Evolutionary conservation across 2,113 vertebrate genomes (phyloP), one percentile per base, ranked within the genome.

Genomic region (Megaleporinus macrocephalus): DNA sequence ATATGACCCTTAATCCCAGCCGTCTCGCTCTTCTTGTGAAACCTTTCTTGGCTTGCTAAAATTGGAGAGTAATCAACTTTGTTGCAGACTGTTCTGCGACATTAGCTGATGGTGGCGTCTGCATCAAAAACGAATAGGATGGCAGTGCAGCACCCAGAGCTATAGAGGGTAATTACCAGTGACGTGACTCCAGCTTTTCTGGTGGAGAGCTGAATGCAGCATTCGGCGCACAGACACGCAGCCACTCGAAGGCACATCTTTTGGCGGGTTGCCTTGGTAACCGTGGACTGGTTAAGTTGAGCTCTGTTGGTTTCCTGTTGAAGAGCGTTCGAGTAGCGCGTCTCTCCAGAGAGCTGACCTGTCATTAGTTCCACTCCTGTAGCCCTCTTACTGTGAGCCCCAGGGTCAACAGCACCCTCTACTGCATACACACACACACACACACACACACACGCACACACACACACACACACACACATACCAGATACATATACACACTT

Each of bases 261-360:
- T 83, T 81, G 59, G 61, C 72, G 41, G 0, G 91, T 93, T 91
- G 86, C 88, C 88, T n/a, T 74, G 90, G 89, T 84, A 93, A 93
- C 90, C 70, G 76, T 71, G 71, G 41, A 26, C 82, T 89, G 83
- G 41, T 89, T 87, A 88, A 86, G 86, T 68, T 33, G 16, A 74
- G 86, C 84, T 63, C 51, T 75, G 81, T 74, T 41, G 22, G 65
- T 82, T 81, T 70, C 79, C 68, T 73, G 33, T 78, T 76, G 55
- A 77, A 88, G 86, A 76, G 79, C 83, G 85, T 85, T 83, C 59
- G 33, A 57, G 16, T 27, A 15, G 65, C 30, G 33, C 51, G 41
- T 69, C 36, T 79, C 77, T 85, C 73, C 61, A 24, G 69, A 72
- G 77, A 61, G 63, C 70, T 68, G 82, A 86, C 82, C 65, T 26